Evolutionary conservation across 2,113 vertebrate species (phyloP).

Genomic region (Chamaea fasciata): DNA sequence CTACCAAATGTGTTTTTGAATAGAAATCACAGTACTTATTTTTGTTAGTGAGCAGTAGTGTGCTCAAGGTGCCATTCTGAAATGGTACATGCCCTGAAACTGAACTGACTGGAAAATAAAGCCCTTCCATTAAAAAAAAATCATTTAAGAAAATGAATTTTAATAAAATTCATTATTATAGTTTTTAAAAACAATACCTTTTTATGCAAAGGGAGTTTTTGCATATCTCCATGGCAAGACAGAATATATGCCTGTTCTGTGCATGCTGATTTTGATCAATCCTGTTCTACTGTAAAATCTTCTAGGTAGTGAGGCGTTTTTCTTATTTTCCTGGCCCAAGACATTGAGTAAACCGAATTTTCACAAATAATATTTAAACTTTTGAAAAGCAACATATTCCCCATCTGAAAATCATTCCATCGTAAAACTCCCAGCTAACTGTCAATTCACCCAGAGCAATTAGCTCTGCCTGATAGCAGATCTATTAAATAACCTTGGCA

Average conservation of each 20-base stretch:
- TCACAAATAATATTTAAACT: not conserved
- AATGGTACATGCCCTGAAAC: not conserved
- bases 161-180: not conserved
- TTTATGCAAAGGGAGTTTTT: not conserved
- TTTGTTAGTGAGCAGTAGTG: not conserved
- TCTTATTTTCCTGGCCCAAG: not conserved
- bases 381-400: not conserved
- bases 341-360: not conserved
- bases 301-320: not conserved
- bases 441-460: not conserved
- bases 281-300: not conserved
- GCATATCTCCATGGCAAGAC: not conserved
- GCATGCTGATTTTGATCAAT: not conserved
- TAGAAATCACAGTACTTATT: not conserved
- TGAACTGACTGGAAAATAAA: not conserved
- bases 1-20: not conserved
- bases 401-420: not conserved
- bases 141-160: too few species aligned
- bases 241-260: not conserved
- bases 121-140: too few species aligned
- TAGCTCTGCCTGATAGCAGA: not conserved
- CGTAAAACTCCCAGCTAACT: not conserved
- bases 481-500: slow-evolving; percentile 19
- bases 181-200: not conserved
- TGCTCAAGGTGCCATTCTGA: not conserved